A percentile compares a stretch with the other conserved stretches of the same genome.
phyloP scores from a whole-genome alignment of 2,797 vertebrate genomes.

The Crax fasciolata region DNA sequence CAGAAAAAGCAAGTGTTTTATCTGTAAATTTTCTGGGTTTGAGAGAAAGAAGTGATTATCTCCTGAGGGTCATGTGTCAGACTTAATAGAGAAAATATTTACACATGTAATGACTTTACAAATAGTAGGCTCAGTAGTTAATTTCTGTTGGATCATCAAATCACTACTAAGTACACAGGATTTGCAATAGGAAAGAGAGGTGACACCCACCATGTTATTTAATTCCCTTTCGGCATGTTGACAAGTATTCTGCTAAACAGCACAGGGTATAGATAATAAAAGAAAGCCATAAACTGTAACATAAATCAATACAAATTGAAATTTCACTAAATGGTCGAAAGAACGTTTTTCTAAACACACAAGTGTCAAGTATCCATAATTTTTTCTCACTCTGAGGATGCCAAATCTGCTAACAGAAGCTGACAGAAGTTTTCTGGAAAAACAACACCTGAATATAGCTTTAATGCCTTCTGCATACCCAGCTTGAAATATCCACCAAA shows the following conservation, averaged over 20 bases:
- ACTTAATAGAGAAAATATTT: neutral
- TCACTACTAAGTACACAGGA: neutral
- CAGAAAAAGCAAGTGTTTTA: neutral
- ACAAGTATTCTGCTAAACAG: neutral
- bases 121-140: neutral
- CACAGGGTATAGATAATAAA: neutral
- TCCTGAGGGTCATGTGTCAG: neutral
- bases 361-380: neutral
- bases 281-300: neutral
- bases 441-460: neutral
- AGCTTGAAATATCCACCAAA: neutral
- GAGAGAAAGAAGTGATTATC: neutral
- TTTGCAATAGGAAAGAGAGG: neutral
- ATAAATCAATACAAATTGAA: conserved; percentile 24
- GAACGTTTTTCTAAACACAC: neutral
- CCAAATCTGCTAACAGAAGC: neutral
- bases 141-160: neutral
- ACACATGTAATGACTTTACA: neutral
- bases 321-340: conserved; percentile 27
- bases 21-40: neutral
- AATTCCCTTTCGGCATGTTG: neutral
- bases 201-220: neutral
- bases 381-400: neutral
- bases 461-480: neutral
- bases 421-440: neutral